Evolutionary conservation across 2,113 vertebrate genomes (phyloP), one percentile per base, ranked within the genome.

Genomic region (Struthidea cinerea): DNA sequence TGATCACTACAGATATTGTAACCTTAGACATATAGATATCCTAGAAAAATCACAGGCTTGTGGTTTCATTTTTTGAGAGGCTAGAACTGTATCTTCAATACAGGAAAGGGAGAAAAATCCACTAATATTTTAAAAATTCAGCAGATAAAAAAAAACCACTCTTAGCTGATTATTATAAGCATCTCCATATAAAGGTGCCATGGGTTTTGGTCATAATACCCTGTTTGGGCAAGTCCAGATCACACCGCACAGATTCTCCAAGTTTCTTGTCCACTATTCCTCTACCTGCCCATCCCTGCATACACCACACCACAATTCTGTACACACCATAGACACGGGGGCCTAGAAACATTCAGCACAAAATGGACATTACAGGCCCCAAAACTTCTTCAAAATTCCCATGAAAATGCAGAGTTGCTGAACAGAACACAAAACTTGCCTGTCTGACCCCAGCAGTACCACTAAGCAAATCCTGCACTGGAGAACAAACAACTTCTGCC

Each of bases 401-500:
- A 76, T 24, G 16, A 73, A 87, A 68, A 67, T 1, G 3, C 12
- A 77, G 5, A 69, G 52, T 1, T 70, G n/a, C 84, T 89, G 35
- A 78, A 84, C 11, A 63, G 44, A 84, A n/a, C 1, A 65, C 24
- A 24, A 57, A 57, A 81, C 44, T 63, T 39, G 39, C 28, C 44
- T 63, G 27, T 27, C 69, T 87, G 64, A 94, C 65, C 47, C 52
- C 35, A 68, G 52, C 55, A 75, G 33, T 7, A 67, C 17, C 23
- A 47, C 24, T 63, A 42, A 59, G 33, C 30, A 78, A 50, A 28
- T 46, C 32, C 7, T 63, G 42, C 52, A 55, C 47, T 1, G 3
- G 46, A 82, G 56, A 93, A 87, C n/a, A 73, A 87, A 37, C 27
- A 59, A 39, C 9, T 59, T 61, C 68, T 78, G 87, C 60, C 77